phyloP scores from a whole-genome alignment of 2,888 invertebrate species.

The Oegoconia quadripuncta region DNA sequence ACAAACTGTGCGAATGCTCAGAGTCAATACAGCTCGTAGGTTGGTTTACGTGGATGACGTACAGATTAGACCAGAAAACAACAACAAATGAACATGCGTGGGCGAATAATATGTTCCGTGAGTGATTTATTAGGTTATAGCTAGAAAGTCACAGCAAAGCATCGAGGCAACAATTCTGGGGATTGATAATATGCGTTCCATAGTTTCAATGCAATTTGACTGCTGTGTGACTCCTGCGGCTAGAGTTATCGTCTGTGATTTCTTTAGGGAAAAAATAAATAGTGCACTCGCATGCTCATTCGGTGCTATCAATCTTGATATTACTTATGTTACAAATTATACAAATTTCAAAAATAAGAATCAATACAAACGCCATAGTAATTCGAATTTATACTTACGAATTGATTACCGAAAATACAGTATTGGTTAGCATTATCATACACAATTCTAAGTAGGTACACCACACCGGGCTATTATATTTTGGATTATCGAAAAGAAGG shows the following conservation, averaged over 20 bases:
- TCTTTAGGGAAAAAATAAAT: conserved; percentile 29
- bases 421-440: conserved; percentile 23
- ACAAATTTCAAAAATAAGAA: conserved; percentile 10
- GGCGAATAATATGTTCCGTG: conserved; percentile 29
- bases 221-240: background rate
- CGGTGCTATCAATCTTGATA: conserved; percentile 57
- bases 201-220: background rate
- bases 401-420: conserved; percentile 4
- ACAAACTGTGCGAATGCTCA: conserved; percentile 37
- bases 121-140: background rate
- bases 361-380: conserved; percentile 33
- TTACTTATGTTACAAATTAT: too few relatives aligned
- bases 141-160: background rate
- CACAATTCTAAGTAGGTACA: conserved; percentile 18
- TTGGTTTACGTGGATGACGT: conserved; percentile 49
- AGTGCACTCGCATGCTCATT: conserved; percentile 71
- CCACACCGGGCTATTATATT: background rate
- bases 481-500: background rate
- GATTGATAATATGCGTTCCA: too few relatives aligned
- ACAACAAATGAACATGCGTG: conserved; percentile 73
- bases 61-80: conserved; percentile 52
- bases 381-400: conserved; percentile 17
- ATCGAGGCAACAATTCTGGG: background rate
- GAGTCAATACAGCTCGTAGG: conserved; percentile 37
- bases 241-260: conserved; percentile 12